Evolutionary conservation across 2,888 invertebrate genomes (phyloP).

Genomic region (Odontothrips loti): DNA sequence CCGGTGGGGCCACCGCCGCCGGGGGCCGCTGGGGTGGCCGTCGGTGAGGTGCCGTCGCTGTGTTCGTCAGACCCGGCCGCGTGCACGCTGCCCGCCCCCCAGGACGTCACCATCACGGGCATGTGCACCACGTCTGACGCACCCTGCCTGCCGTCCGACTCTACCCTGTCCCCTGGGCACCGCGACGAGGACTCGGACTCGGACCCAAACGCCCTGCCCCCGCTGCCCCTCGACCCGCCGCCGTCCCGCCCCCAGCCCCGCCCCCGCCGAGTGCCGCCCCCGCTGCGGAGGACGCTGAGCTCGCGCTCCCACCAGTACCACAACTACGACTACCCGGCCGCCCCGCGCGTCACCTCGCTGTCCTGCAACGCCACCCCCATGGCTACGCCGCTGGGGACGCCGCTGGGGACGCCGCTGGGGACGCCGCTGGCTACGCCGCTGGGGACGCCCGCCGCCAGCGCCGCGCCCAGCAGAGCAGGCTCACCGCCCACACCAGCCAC

Average conservation of each 20-base stretch:
- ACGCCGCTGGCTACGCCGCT: neutral
- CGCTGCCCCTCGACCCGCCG: slow-evolving; percentile 24
- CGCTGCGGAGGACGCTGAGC: slow-evolving; percentile 15
- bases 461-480: neutral
- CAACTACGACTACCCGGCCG: slow-evolving; percentile 7
- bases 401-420: neutral
- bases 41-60: neutral
- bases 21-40: neutral
- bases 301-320: slow-evolving; percentile 19
- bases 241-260: slow-evolving; percentile 9
- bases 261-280: neutral
- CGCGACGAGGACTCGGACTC: neutral
- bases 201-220: neutral
- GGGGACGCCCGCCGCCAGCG: neutral
- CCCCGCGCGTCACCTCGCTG: neutral
- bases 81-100: slow-evolving; percentile 13
- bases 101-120: slow-evolving; percentile 3
- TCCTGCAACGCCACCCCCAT: slow-evolving; percentile 10
- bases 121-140: slow-evolving; percentile 21
- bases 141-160: slow-evolving; percentile 3
- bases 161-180: neutral
- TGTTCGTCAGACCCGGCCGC: slow-evolving; percentile 4
- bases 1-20: neutral
- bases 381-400: neutral
- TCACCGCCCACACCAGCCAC: neutral